phyloP scores from a whole-genome alignment of 2,888 invertebrate genomes.

The Scaptomyza caliginosa region DNA sequence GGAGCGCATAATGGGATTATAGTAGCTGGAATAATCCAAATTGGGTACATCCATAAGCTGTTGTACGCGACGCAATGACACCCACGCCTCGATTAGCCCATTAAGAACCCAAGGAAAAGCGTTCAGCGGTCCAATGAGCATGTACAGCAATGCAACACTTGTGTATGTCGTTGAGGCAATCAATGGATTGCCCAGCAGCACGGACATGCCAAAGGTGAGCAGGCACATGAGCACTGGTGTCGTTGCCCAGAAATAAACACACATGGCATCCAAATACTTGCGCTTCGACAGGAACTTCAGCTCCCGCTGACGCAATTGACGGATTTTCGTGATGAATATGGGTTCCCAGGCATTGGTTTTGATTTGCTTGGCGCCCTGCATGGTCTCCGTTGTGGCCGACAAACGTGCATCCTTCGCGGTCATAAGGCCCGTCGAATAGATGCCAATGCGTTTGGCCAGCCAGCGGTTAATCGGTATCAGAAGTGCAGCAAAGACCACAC shows the following conservation, averaged over 20 bases:
- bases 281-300: constrained; percentile 91
- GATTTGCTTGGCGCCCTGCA: constrained; percentile 94
- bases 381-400: constrained; percentile 92
- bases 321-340: constrained; percentile 90
- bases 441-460: constrained; percentile 94
- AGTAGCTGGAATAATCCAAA: constrained; percentile 82
- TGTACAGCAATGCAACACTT: constrained; percentile 96
- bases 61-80: constrained; percentile 95
- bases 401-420: constrained; percentile 94
- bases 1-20: constrained; percentile 79
- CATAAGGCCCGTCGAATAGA: constrained; percentile 95
- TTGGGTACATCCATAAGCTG: constrained; percentile 88
- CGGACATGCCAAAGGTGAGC: constrained; percentile 92
- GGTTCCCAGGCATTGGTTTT: constrained; percentile 98
- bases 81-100: constrained; percentile 97
- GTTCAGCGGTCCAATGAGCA: constrained; percentile 97
- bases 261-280: constrained; percentile 98
- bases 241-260: constrained; percentile 99
- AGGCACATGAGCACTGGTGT: constrained; percentile 96
- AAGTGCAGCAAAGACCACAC: constrained; percentile 92
- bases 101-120: constrained; percentile 99
- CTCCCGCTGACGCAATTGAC: constrained; percentile 88
- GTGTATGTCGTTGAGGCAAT: constrained; percentile 96
- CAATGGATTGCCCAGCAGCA: constrained; percentile 90
- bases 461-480: constrained; percentile 96